Percentiles rank a stretch among this genome's conserved stretches.
Evolutionary conservation across 2,888 invertebrate species (phyloP).

Genomic region (Lomographa bimaculata): DNA sequence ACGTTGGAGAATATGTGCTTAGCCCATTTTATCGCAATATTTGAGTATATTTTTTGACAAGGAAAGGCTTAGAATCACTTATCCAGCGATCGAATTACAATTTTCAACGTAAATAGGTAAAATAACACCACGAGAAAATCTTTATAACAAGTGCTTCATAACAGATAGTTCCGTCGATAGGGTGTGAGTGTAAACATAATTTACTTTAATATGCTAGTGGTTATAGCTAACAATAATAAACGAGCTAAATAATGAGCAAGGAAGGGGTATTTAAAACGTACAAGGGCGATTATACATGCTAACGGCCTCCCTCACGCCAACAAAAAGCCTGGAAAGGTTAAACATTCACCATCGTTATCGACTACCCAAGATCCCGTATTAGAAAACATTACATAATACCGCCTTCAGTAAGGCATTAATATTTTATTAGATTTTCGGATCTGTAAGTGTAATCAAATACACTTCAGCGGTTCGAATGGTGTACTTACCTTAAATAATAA

Average conservation of each 20-base stretch:
- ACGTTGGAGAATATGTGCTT: too few species aligned
- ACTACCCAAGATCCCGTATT: constrained; percentile 31
- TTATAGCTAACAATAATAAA: constrained; percentile 42
- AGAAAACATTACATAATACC: constrained; percentile 31
- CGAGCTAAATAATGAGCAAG: constrained; percentile 58
- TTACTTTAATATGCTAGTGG: constrained; percentile 26
- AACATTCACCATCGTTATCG: constrained; percentile 34
- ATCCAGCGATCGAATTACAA: background rate
- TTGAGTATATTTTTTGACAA: too few species aligned
- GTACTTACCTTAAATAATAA: constrained; percentile 1
- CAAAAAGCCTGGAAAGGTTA: constrained; percentile 41
- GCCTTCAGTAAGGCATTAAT: constrained; percentile 21
- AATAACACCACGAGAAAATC: too few species aligned
- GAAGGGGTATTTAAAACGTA: constrained; percentile 58
- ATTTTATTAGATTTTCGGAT: constrained; percentile 22
- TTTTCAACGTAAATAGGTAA: too few species aligned
- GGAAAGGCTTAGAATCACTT: background rate
- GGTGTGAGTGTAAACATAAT: constrained; percentile 32
- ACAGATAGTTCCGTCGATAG: constrained; percentile 19
- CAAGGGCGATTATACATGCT: constrained; percentile 61
- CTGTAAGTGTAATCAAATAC: constrained; percentile 18
- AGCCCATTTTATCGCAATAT: too few species aligned
- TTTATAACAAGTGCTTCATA: background rate
- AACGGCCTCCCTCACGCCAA: constrained; percentile 56
- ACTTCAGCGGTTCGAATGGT: constrained; percentile 11